phyloP scores from a whole-genome alignment of 2,113 vertebrate species.

The Indicator maculatus region DNA sequence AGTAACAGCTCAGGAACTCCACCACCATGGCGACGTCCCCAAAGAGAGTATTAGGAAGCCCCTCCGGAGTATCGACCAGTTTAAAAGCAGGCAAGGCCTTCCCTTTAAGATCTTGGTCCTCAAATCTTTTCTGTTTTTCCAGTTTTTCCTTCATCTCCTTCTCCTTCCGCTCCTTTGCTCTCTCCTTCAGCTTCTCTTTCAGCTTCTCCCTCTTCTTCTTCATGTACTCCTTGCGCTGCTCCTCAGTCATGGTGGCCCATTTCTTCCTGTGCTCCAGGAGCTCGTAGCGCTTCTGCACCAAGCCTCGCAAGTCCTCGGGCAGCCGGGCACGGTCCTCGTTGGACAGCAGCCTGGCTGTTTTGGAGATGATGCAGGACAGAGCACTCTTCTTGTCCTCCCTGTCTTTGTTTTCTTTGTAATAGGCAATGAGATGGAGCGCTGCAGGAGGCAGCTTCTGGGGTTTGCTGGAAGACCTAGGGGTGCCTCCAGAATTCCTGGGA shows the following conservation, averaged over 20 bases:
- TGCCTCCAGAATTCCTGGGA: constrained; percentile 78
- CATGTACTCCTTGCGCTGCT: constrained; percentile 88
- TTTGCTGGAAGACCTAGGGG: constrained; percentile 81
- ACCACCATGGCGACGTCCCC: constrained; percentile 94
- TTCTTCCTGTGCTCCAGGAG: constrained; percentile 89
- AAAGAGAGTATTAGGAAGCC: constrained; percentile 92
- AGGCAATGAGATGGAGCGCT: constrained; percentile 92
- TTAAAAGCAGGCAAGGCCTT: constrained; percentile 85
- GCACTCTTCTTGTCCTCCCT: constrained; percentile 91
- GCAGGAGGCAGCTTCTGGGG: constrained; percentile 91
- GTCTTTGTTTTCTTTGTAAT: constrained; percentile 94
- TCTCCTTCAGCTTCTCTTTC: constrained; percentile 88
- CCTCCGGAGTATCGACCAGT: constrained; percentile 94
- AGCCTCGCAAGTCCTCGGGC: constrained; percentile 85
- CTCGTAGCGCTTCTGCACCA: constrained; percentile 93
- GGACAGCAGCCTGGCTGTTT: constrained; percentile 89
- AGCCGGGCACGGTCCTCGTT: constrained; percentile 88
- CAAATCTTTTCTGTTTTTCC: constrained; percentile 89
- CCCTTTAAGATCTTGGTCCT: constrained; percentile 91
- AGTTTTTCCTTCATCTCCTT: constrained; percentile 88
- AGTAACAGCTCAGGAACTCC: constrained; percentile 94
- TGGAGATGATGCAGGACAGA: constrained; percentile 89
- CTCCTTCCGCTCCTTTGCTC: constrained; percentile 89
- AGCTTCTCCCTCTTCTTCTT: constrained; percentile 89
- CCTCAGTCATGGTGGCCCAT: constrained; percentile 93